These are phyloP conservation scores for Arenaria interpres DNA, from an alignment of 2,113 vertebrate genomes.

Conservation along the genomic window DNA sequence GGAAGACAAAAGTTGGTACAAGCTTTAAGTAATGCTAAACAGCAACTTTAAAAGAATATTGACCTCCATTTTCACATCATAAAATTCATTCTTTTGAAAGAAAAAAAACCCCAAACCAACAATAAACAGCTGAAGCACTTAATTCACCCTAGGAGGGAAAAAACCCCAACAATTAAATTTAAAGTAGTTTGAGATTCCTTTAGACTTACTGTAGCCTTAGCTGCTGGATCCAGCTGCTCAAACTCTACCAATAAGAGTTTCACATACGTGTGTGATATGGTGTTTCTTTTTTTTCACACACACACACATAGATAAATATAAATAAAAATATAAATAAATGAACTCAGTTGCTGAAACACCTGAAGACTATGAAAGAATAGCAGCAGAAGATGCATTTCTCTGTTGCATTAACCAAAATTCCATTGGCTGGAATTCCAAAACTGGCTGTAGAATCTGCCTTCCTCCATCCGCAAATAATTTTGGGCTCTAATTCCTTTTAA, in stretches of 20 bases:
- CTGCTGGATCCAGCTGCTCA: not conserved
- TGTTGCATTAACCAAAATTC: not conserved
- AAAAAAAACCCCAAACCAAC: not conserved
- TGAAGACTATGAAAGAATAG: not conserved
- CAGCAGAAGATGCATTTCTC: not conserved
- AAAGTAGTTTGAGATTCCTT: not conserved
- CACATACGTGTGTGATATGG: not conserved
- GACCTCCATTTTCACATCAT: not conserved
- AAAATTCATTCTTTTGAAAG: not conserved
- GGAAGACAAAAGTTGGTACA: not conserved
- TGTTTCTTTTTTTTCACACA: not conserved
- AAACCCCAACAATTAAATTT: not conserved
- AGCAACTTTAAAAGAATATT: not conserved
- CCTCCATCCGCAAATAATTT: not conserved
- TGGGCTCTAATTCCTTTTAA: not conserved
- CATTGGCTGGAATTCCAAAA: not conserved
- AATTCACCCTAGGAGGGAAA: not conserved
- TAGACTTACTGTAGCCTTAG: not conserved
- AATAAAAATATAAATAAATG: not conserved
- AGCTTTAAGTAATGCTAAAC: not conserved
- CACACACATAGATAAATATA: fast-evolving
- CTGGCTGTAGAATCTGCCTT: not conserved
- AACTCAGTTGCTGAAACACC: not conserved
- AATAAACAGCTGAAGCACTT: not conserved
- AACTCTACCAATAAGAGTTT: not conserved